Percentiles rank a stretch among this genome's conserved stretches.
Evolutionary conservation across 2,113 vertebrate species (phyloP).

Genomic region (Plestiodon gilberti): DNA sequence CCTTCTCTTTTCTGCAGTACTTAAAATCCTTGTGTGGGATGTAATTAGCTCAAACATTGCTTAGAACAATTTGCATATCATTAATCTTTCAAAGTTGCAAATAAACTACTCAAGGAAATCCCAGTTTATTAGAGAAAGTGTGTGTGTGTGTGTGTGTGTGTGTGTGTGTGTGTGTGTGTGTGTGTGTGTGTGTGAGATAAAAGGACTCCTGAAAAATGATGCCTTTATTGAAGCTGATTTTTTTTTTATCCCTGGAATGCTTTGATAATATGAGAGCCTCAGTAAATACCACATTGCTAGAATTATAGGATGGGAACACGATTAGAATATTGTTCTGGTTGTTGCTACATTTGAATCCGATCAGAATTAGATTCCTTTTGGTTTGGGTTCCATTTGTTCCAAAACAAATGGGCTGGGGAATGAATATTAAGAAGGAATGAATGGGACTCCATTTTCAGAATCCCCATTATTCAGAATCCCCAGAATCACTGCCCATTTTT

Average conservation of each 20-base stretch:
- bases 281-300: not conserved
- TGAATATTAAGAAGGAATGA: no score
- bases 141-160: not conserved
- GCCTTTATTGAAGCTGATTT: not conserved
- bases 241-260: not conserved
- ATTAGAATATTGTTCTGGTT: not conserved
- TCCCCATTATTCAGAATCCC: no score
- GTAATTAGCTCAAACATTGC: not conserved
- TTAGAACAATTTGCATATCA: not conserved
- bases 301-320: not conserved
- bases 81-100: slow-evolving; percentile 5
- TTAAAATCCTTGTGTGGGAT: not conserved
- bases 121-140: not conserved
- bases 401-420: no score
- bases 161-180: not conserved
- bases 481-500: no score
- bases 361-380: no score
- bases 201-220: not conserved
- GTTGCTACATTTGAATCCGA: no score
- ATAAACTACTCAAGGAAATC: not conserved
- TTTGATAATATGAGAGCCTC: not conserved
- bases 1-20: not conserved
- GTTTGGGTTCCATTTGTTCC: no score
- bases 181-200: not conserved
- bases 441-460: no score